Evolutionary conservation across 2,888 invertebrate species (phyloP), one percentile per base, ranked within the genome.

Genomic region (Isotomurus palustris): DNA sequence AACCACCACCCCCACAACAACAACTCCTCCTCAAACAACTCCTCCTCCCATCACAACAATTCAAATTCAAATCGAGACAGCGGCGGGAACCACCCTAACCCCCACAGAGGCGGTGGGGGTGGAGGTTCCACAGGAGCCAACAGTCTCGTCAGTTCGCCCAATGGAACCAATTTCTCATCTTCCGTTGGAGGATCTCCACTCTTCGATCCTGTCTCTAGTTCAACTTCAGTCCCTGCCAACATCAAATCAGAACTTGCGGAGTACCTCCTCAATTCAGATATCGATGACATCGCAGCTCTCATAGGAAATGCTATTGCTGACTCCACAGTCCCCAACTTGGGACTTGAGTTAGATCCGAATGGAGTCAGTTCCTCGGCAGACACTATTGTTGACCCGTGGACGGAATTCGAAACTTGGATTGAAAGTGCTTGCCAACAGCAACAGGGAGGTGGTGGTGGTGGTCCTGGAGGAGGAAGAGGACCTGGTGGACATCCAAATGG

Each of bases 351-450:
- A n/a, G 87, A 87, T 66, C 66, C 64, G n/a, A 66, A 68, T 43
- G 65, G 62, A 21, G 70, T 70, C 48, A 70, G 66, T 6, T 68
- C 67, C 8, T 70, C 70, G 8, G 68, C 70, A 1, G n/a, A n/a
- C n/a, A n/a, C n/a, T n/a, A n/a, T n/a, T n/a, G 64, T 70, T 53
- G 87, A 86, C 52, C 84, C 84, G 1, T 91, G 91, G 91, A 87
- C 89, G 82, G 90, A 91, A 73, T 80, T 91, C 52, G 91, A 91
- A 65, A 87, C 87, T 56, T 90, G 88, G 88, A 88, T 91, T 69
- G 87, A 87, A 60, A 85, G 84, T 8, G 86, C 86, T 1, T 88
- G 86, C 58, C 65, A 67, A 25, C 63, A 61, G 22, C 52, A 48
- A 2, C 35, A 52, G 10, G 43, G 38, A 24, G 10, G 14, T 29